Percentiles rank a stretch among this genome's conserved stretches.
Evolutionary conservation across 1,140 invertebrate species (phyloP).

Genomic region (Pachypsylla venusta): DNA sequence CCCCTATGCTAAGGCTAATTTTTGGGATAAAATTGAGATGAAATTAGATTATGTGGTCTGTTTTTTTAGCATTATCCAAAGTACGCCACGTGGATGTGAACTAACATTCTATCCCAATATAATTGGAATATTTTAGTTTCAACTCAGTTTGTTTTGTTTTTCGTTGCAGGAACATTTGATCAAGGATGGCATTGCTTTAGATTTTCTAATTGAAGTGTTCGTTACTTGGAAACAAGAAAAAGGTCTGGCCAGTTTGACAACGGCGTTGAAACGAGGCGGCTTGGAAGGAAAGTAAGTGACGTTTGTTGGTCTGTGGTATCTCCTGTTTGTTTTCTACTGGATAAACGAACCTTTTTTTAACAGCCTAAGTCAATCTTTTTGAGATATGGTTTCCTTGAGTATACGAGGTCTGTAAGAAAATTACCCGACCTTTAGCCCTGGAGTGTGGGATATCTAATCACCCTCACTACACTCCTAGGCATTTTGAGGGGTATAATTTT

Average conservation of each 20-base stretch:
- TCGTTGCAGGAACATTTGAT: slow-evolving; percentile 67
- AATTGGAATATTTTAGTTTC: neutral
- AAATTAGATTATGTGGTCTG: neutral
- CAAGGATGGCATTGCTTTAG: slow-evolving; percentile 84
- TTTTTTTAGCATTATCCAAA: neutral
- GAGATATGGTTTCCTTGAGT: no score
- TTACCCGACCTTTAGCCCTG: no score
- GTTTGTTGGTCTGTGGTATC: no score
- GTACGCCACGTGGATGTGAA: neutral
- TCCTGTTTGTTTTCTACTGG: no score
- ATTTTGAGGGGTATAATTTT: no score
- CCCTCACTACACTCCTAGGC: no score
- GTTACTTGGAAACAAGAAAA: slow-evolving; percentile 81
- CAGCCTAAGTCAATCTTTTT: no score
- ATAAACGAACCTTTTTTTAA: no score
- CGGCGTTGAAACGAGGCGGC: slow-evolving; percentile 72
- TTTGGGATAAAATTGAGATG: no score
- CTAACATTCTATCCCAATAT: neutral
- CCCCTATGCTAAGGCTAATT: no score
- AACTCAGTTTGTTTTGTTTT: slow-evolving; percentile 10
- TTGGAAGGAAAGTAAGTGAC: slow-evolving; percentile 60
- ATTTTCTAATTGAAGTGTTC: slow-evolving; percentile 85
- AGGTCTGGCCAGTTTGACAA: slow-evolving; percentile 67
- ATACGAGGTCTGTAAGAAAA: no score
- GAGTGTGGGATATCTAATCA: no score